phyloP scores from a whole-genome alignment of 2,888 invertebrate species.

The Synanthedon myopaeformis region DNA sequence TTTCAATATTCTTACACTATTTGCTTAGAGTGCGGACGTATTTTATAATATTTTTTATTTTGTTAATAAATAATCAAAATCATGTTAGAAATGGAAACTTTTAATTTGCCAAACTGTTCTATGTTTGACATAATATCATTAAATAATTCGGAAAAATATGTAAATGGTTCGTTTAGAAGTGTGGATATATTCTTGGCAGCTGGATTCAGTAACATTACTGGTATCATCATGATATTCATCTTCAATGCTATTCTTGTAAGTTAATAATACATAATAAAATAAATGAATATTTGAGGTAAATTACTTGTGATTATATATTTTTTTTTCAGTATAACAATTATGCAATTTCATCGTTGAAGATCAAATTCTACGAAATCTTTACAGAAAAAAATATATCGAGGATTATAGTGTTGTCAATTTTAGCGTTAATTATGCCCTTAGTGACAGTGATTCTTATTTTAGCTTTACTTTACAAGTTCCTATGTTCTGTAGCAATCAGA shows the following conservation, averaged over 20 bases:
- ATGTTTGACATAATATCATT: slow-evolving; percentile 1
- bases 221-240: slow-evolving; percentile 19
- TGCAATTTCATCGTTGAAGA: slow-evolving; percentile 7
- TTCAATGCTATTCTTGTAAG: slow-evolving; percentile 10
- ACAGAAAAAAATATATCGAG: slow-evolving; percentile 11
- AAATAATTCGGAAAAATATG: neutral
- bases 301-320: neutral
- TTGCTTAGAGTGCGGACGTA: neutral
- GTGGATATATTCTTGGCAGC: slow-evolving; percentile 9
- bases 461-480: slow-evolving; percentile 25
- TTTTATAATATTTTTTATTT: neutral
- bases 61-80: neutral
- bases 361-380: slow-evolving; percentile 10
- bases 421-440: slow-evolving; percentile 22
- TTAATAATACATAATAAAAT: neutral
- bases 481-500: slow-evolving; percentile 30
- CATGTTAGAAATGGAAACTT: neutral
- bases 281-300: neutral
- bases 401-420: slow-evolving; percentile 12
- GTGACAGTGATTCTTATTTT: slow-evolving; percentile 16
- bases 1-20: neutral
- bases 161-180: neutral
- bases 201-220: slow-evolving; percentile 20
- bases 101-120: slow-evolving; percentile 13
- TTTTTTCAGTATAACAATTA: slow-evolving; percentile 13